Conservation (phyloP, 2,888 invertebrate species). For the Xylota sylvarum region DNA sequence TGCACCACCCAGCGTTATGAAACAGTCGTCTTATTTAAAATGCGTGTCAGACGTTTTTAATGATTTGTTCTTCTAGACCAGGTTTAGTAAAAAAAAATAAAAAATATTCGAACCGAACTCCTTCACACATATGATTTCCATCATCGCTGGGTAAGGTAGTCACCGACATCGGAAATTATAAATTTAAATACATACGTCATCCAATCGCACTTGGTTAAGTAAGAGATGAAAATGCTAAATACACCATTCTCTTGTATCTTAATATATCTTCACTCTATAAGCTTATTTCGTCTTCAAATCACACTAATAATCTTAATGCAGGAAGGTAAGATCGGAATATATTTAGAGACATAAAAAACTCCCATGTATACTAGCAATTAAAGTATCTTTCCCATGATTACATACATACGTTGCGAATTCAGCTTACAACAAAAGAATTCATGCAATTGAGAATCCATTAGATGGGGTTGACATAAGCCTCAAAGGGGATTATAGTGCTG, state of each 20-base stretch:
- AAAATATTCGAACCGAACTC: too few species aligned
- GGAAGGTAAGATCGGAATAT: background rate
- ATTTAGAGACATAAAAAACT: background rate
- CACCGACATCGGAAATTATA: background rate
- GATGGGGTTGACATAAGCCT: background rate
- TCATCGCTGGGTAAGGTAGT: background rate
- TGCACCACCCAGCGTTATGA: too few species aligned
- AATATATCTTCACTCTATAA: constrained; percentile 4
- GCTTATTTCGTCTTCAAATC: background rate
- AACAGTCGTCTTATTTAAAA: too few species aligned
- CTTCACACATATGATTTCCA: background rate
- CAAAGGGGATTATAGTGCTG: background rate
- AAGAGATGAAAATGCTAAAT: background rate
- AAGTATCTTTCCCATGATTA: constrained; percentile 3
- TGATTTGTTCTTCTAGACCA: too few species aligned
- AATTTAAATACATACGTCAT: constrained; percentile 1
- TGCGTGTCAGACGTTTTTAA: too few species aligned
- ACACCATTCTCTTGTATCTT: background rate
- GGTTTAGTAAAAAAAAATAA: too few species aligned
- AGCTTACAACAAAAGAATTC: constrained; percentile 2
- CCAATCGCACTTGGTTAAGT: background rate
- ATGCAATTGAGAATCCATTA: constrained; percentile 17
- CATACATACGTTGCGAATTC: background rate
- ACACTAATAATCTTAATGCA: background rate
- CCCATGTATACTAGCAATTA: constrained; percentile 13